Percentiles rank a stretch among this genome's conserved stretches.
These are phyloP conservation scores for Scomber colias DNA, from an alignment of 2,113 vertebrate species.

Conservation along the genomic window DNA sequence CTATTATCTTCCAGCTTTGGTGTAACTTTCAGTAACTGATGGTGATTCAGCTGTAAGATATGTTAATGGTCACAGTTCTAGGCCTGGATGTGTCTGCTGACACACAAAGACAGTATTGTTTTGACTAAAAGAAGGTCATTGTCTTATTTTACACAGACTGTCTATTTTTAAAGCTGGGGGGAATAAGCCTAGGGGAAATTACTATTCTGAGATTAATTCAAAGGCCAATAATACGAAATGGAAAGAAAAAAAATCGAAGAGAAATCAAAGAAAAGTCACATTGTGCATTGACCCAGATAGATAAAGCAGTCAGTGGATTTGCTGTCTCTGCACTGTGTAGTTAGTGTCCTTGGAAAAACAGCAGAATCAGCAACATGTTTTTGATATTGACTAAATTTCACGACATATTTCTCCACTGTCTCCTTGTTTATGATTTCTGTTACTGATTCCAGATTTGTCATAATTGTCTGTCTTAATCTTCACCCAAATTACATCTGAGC, in stretches of 20 bases:
- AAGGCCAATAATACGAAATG: constrained; percentile 25
- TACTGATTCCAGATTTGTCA: background rate
- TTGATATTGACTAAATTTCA: background rate
- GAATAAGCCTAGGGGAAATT: constrained; percentile 28
- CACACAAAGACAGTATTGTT: constrained; percentile 70
- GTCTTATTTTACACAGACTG: constrained; percentile 63
- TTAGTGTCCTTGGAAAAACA: constrained; percentile 15
- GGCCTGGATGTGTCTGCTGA: constrained; percentile 64
- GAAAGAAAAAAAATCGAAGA: constrained; percentile 5
- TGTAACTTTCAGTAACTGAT: constrained; percentile 58
- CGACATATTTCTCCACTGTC: constrained; percentile 18
- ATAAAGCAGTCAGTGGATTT: constrained; percentile 38
- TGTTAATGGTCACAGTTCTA: constrained; percentile 72
- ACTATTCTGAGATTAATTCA: constrained; percentile 62
- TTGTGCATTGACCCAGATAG: constrained; percentile 59
- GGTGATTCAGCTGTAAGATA: constrained; percentile 79
- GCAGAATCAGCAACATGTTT: constrained; percentile 32
- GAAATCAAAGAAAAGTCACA: constrained; percentile 48
- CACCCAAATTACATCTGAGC: background rate
- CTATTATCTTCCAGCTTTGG: constrained; percentile 54
- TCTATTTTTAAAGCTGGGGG: constrained; percentile 70
- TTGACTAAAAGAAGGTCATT: constrained; percentile 63
- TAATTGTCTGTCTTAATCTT: constrained; percentile 11
- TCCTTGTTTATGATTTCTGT: background rate
- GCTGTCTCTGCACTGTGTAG: constrained; percentile 19